Evolutionary conservation across 2,888 invertebrate genomes (phyloP), one percentile per base, ranked within the genome.

Genomic region (Drosophila vallismaia): DNA sequence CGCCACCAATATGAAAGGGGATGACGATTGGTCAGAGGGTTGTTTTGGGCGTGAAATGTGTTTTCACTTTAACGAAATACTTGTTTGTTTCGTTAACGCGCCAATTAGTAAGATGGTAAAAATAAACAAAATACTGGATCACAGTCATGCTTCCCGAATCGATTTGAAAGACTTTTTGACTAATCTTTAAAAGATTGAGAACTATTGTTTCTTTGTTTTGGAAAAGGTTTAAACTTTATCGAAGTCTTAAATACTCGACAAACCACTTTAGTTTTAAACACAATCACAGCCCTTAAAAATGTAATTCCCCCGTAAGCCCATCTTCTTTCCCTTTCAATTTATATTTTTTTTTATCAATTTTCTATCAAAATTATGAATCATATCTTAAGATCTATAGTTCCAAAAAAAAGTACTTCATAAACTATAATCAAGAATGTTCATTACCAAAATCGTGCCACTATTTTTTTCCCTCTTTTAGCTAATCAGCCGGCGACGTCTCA

Each of bases 91-190:
- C 38, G n/a, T 45, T 49, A 12, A 12, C 44, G 59, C 56, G 56
- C 33, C 44, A 74, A 85, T 81, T 85, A 85, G 82, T 82, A 81
- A 85, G 62, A 44, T 51, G 56, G 58, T 71, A 67, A 62, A 85
- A 78, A 85, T 85, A 82, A 54, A 69, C 45, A 14, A 45, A 54
- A 55, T 45, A 58, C 44, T 56, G 40, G 48, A 45, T 24, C n/a
- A n/a, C 12, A 44, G 19, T 44, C 44, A 44, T 19, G 24, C 29
- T 1, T 10, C 7, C 1, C 1, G 33, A 10, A 9, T 48, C 19
- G 24, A 40, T 42, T 42, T 3, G 36, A 10, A 10, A 10, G 2
- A 24, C 6, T 4, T 10, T 9, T 24, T 53, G 42, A 19, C 28
- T 36, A 28, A 12, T 10, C n/a, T 42, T 9, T 12, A 29, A 10